Conservation (phyloP, 2,797 vertebrate species). For the Strix occidentalis region DNA sequence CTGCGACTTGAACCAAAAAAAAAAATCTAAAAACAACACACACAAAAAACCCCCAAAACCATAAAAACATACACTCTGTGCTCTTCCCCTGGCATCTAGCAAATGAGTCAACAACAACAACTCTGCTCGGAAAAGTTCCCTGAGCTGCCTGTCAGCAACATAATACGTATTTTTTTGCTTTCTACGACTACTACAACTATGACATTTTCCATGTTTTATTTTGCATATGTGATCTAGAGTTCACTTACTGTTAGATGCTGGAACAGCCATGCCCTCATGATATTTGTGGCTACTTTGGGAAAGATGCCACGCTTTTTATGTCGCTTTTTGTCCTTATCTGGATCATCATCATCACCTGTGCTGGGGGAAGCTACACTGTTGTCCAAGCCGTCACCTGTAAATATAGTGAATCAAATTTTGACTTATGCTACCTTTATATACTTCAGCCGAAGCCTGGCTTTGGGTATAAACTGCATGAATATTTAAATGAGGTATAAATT, state of each 20-base stretch:
- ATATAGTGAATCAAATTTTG: conserved; percentile 85
- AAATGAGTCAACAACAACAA: conserved; percentile 55
- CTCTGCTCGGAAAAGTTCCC: neutral
- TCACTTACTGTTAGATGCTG: conserved; percentile 99
- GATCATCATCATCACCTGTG: conserved; percentile 99
- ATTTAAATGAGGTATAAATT: conserved; percentile 76
- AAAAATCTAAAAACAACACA: conserved; percentile 33
- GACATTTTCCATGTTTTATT: conserved; percentile 77
- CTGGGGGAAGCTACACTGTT: conserved; percentile 99
- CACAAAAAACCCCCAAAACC: neutral
- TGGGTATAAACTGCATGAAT: conserved; percentile 78
- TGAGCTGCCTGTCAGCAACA: conserved; percentile 52
- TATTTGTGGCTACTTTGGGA: conserved; percentile 99
- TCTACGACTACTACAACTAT: conserved; percentile 66
- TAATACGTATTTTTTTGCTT: conserved; percentile 42
- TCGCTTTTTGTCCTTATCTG: conserved; percentile 99
- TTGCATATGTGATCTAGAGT: conserved; percentile 80
- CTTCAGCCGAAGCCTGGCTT: conserved; percentile 78
- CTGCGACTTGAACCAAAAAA: neutral
- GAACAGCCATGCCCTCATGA: conserved; percentile 99
- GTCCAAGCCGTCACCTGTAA: conserved; percentile 98
- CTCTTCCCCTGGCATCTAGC: conserved; percentile 17
- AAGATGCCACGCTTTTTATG: conserved; percentile 99
- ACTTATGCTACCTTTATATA: conserved; percentile 82
- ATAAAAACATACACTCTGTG: neutral